These are phyloP conservation scores for Pangasianodon gigas DNA, from an alignment of 2,113 vertebrate species.

Conservation along the genomic window DNA sequence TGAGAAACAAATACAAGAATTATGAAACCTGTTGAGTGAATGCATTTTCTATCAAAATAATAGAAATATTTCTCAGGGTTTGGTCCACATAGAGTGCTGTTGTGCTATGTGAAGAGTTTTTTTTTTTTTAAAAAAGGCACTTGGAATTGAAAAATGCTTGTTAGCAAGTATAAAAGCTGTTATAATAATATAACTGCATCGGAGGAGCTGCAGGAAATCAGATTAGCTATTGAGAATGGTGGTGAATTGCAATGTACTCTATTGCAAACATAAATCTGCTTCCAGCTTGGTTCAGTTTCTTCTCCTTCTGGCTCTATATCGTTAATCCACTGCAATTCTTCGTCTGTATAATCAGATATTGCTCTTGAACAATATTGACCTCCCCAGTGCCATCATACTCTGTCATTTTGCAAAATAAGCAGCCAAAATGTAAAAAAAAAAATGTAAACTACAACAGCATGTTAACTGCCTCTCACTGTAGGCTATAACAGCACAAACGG, in stretches of 20 bases:
- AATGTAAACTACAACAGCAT: not conserved
- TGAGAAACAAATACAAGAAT: not conserved
- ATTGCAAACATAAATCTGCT: conserved; percentile 9
- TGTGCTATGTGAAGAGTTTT: not conserved
- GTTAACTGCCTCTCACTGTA: not conserved
- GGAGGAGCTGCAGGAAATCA: not conserved
- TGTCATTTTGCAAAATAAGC: not conserved
- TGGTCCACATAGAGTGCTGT: not conserved
- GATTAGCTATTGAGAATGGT: not conserved
- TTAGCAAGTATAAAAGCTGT: not conserved
- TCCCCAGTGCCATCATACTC: not conserved
- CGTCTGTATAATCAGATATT: conserved; percentile 1
- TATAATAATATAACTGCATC: not conserved
- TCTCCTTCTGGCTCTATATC: not conserved
- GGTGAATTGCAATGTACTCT: not conserved
- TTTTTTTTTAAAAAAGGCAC: not conserved
- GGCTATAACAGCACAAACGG: not conserved
- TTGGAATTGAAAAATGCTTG: conserved; percentile 13
- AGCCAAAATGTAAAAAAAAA: not conserved
- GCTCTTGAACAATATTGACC: not conserved
- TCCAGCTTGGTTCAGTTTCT: not conserved
- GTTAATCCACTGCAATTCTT: not conserved
- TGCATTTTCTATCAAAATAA: not conserved
- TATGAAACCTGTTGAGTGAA: not conserved
- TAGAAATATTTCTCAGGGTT: not conserved